Evolutionary conservation across 2,113 vertebrate species (phyloP).

Genomic region (Morone saxatilis): DNA sequence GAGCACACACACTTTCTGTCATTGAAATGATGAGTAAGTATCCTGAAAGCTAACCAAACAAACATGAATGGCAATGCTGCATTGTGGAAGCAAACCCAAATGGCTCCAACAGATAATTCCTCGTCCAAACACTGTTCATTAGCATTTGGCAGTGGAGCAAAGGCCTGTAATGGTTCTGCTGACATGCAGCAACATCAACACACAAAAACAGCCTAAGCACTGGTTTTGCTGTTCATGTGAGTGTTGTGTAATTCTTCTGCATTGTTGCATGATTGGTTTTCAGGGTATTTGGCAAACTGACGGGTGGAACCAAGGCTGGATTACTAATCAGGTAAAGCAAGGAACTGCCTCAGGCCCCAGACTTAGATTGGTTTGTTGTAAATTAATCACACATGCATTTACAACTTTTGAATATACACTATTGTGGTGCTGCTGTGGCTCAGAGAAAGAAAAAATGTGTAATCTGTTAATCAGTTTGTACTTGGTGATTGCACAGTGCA

Average conservation of each 20-base stretch:
- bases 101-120: constrained; percentile 33
- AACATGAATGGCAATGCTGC: constrained; percentile 38
- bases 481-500: too few species aligned
- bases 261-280: not conserved
- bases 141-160: constrained; percentile 31
- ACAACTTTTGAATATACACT: not conserved
- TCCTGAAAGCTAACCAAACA: constrained; percentile 18
- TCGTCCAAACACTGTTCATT: constrained; percentile 55
- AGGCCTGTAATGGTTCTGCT: constrained; percentile 5
- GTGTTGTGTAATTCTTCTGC: not conserved
- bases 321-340: not conserved
- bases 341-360: not conserved
- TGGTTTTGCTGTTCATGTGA: not conserved
- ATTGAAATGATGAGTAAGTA: constrained; percentile 34
- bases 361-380: not conserved
- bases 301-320: not conserved
- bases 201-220: not conserved
- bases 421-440: not conserved
- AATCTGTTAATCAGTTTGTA: too few species aligned
- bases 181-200: constrained; percentile 15
- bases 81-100: constrained; percentile 45
- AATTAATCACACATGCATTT: not conserved
- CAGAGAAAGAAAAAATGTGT: too few species aligned
- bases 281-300: not conserved
- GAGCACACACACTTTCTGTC: constrained; percentile 1